phyloP scores from a whole-genome alignment of 2,113 vertebrate genomes.

The Boleophthalmus pectinirostris region DNA sequence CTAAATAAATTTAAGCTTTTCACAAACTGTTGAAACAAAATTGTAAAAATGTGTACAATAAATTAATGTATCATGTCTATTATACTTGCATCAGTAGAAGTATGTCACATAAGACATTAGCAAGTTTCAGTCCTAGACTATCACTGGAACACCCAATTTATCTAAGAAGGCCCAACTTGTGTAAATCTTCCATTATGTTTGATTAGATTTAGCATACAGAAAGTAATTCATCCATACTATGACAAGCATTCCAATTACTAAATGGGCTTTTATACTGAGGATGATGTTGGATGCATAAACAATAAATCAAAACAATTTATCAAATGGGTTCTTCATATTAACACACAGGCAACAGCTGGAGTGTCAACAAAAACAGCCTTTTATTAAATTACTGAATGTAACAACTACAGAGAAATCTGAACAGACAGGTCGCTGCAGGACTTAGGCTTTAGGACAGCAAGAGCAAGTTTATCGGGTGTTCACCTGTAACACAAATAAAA shows the following conservation, averaged over 20 bases:
- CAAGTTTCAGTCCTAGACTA: no score
- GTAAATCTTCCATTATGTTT: neutral
- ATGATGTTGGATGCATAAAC: neutral
- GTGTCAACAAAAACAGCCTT: slow-evolving; percentile 60
- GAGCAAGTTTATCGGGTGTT: slow-evolving; percentile 70
- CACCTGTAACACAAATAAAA: slow-evolving; percentile 61
- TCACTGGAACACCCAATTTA: no score
- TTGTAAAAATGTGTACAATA: no score
- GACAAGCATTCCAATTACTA: no score
- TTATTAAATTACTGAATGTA: slow-evolving; percentile 75
- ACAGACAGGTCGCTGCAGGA: slow-evolving; percentile 45
- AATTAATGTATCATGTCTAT: no score
- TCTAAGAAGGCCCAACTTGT: no score
- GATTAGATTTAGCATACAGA: neutral
- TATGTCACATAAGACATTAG: no score
- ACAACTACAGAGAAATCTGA: slow-evolving; percentile 63
- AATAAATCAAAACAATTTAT: neutral
- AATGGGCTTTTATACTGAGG: neutral
- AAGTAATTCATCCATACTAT: no score
- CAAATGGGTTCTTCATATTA: neutral
- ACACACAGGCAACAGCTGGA: slow-evolving; percentile 31
- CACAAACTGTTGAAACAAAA: no score
- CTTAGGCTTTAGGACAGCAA: slow-evolving; percentile 21
- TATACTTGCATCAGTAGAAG: no score
- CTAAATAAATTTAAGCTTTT: no score